Conservation (phyloP, 1,140 invertebrate genomes). For the Choristoneura fumiferana region DNA sequence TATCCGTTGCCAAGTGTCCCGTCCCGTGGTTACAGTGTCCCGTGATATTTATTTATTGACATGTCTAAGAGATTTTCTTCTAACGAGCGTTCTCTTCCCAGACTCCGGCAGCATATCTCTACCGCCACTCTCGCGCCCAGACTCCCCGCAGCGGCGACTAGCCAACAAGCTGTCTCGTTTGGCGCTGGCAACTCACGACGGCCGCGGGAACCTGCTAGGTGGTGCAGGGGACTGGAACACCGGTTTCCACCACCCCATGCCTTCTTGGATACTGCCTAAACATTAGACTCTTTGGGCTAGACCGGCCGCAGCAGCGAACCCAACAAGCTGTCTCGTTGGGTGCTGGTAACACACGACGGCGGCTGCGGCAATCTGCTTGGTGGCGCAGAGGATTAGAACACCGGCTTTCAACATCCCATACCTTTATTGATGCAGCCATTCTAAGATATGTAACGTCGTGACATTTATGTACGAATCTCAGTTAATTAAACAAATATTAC, state of each 20-base stretch:
- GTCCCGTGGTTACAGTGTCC: too few relatives aligned
- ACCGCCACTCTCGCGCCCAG: constrained; percentile 56
- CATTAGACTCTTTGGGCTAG: constrained; percentile 43
- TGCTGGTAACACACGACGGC: constrained; percentile 91
- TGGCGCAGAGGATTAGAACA: constrained; percentile 67
- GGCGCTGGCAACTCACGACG: constrained; percentile 93
- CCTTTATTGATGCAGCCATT: constrained; percentile 64
- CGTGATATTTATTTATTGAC: too few relatives aligned
- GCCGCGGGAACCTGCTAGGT: constrained; percentile 82
- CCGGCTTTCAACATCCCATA: constrained; percentile 44
- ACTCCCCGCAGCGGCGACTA: constrained; percentile 89
- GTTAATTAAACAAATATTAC: too few relatives aligned
- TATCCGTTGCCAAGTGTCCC: too few relatives aligned
- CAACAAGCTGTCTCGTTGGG: constrained; percentile 91
- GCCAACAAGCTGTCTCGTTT: constrained; percentile 92
- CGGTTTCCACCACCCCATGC: constrained; percentile 47
- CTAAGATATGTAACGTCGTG: too few relatives aligned
- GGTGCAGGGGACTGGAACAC: constrained; percentile 68
- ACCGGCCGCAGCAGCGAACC: constrained; percentile 88
- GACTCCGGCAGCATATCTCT: constrained; percentile 69
- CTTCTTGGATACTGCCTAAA: constrained; percentile 63
- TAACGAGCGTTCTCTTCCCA: constrained; percentile 37
- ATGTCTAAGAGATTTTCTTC: too few relatives aligned
- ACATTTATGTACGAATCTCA: too few relatives aligned
- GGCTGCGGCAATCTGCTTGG: constrained; percentile 82